Evolutionary conservation across 2,113 vertebrate genomes (phyloP).

Genomic region (Pristiophorus japonicus): DNA sequence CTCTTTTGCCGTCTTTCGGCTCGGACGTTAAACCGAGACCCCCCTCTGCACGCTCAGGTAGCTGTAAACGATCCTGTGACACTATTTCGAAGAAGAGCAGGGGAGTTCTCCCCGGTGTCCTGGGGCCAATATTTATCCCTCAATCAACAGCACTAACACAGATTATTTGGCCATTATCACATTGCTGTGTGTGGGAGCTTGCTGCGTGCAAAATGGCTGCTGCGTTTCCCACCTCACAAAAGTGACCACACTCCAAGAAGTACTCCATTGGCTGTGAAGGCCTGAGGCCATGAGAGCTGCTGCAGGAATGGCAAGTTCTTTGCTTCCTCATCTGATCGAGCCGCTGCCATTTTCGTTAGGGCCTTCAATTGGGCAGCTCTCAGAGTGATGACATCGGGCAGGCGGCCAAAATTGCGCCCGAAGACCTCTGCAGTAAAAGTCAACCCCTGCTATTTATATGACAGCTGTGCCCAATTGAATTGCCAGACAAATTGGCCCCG

Average conservation of each 20-base stretch:
- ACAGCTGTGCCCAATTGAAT: too few species aligned
- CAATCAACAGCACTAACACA: neutral
- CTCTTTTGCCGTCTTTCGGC: neutral
- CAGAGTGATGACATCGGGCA: neutral
- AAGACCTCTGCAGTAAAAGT: neutral
- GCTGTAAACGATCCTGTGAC: too few species aligned
- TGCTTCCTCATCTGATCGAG: neutral
- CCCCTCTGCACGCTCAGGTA: too few species aligned
- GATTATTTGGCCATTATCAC: neutral
- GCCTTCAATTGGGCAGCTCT: neutral
- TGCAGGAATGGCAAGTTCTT: neutral
- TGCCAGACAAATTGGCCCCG: neutral
- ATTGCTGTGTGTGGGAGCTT: neutral
- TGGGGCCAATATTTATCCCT: neutral
- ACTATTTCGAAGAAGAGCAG: too few species aligned
- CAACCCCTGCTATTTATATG: too few species aligned
- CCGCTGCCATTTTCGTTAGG: neutral
- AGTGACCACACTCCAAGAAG: neutral
- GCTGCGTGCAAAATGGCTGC: neutral
- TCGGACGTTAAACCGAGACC: neutral
- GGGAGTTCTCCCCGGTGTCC: too few species aligned
- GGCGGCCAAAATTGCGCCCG: too few species aligned
- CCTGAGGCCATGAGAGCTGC: neutral
- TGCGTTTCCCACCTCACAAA: too few species aligned
- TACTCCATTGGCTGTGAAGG: neutral